These are phyloP conservation scores for Tetraodon nigroviridis DNA, from an alignment of 2,113 vertebrate species.

Conservation along the genomic window DNA sequence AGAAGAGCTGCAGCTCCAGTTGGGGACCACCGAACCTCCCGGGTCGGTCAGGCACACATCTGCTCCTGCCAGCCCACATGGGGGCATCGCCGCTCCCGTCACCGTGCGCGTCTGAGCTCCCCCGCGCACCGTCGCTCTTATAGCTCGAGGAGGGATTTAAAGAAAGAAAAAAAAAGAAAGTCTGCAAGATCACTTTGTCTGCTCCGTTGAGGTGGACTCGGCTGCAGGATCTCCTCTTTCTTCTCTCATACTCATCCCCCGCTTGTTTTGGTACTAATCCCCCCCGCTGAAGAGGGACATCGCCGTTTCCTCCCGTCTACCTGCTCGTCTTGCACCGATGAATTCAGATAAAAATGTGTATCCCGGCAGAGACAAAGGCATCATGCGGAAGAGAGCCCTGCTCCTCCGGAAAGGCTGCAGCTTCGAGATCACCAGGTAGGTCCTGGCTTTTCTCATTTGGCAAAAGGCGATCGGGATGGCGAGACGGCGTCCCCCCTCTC, in stretches of 20 bases:
- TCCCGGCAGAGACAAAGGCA: slow-evolving; percentile 77
- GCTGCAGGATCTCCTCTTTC: slow-evolving; percentile 1
- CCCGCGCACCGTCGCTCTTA: slow-evolving; percentile 17
- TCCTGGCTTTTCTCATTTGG: not conserved
- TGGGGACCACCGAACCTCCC: slow-evolving; percentile 25
- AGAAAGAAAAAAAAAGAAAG: slow-evolving; percentile 22
- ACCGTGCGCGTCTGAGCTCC: slow-evolving; percentile 48
- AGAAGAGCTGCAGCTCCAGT: slow-evolving; percentile 46
- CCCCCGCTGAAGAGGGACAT: slow-evolving; percentile 9
- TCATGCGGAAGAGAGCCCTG: slow-evolving; percentile 80
- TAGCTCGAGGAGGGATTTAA: slow-evolving; percentile 11
- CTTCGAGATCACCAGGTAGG: slow-evolving; percentile 82
- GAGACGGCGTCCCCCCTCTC: too few species aligned
- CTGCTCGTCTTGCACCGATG: slow-evolving; percentile 67
- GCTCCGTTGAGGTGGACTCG: slow-evolving; percentile 29
- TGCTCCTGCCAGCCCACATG: slow-evolving; percentile 35
- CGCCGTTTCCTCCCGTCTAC: slow-evolving; percentile 26
- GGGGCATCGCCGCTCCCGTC: slow-evolving; percentile 25
- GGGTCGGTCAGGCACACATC: slow-evolving; percentile 26
- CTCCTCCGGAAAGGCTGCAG: slow-evolving; percentile 82
- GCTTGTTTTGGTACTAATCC: slow-evolving; percentile 9
- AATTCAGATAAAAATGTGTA: slow-evolving; percentile 80
- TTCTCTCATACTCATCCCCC: slow-evolving; percentile 26
- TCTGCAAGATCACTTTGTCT: slow-evolving; percentile 62
- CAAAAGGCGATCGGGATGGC: not conserved